These are phyloP conservation scores for Drosophila pandora DNA, from an alignment of 1,140 invertebrate species.

Conservation along the genomic window DNA sequence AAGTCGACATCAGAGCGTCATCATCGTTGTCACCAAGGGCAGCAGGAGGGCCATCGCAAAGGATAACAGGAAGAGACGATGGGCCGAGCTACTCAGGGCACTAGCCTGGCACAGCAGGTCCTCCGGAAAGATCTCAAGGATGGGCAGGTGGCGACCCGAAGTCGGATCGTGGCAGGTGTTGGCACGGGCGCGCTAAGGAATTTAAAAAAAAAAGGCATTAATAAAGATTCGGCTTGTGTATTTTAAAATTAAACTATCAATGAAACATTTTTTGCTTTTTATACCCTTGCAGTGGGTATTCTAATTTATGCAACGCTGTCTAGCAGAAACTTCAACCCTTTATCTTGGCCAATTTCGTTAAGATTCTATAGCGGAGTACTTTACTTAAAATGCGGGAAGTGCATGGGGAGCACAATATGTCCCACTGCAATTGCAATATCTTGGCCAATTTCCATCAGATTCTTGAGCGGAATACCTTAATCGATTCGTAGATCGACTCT, in stretches of 20 bases:
- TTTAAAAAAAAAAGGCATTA: not conserved
- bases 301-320: too few relatives aligned
- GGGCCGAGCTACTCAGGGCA: slow-evolving; percentile 87
- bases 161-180: slow-evolving; percentile 88
- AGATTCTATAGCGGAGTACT: too few relatives aligned
- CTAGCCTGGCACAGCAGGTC: slow-evolving; percentile 90
- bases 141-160: slow-evolving; percentile 86
- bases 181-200: slow-evolving; percentile 82
- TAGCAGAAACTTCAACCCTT: too few relatives aligned
- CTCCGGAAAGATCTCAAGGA: slow-evolving; percentile 89
- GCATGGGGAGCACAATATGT: too few relatives aligned
- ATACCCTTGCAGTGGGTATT: too few relatives aligned
- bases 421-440: too few relatives aligned
- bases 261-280: not conserved
- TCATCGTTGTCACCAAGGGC: slow-evolving; percentile 64
- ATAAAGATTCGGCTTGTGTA: not conserved
- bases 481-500: too few relatives aligned
- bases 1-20: slow-evolving; percentile 77
- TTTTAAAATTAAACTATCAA: not conserved
- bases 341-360: too few relatives aligned
- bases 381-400: too few relatives aligned
- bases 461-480: too few relatives aligned
- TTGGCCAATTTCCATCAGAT: too few relatives aligned
- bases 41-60: slow-evolving; percentile 67
- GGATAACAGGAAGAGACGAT: slow-evolving; percentile 73